Conservation (phyloP, 2,797 vertebrate species). For the Spea hammondii region DNA sequence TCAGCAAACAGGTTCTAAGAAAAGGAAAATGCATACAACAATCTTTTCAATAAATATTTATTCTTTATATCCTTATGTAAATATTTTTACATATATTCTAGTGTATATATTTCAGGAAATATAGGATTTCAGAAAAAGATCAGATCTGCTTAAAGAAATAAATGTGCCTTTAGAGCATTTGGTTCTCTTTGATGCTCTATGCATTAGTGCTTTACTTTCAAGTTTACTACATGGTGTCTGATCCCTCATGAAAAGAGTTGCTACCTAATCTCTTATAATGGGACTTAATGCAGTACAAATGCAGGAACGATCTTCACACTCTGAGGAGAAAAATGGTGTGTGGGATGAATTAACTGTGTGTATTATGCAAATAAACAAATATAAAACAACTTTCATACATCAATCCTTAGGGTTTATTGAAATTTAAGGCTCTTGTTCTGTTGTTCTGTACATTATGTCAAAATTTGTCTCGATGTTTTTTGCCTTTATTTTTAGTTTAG, state of each 20-base stretch:
- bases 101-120: too few species aligned
- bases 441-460: not conserved
- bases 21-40: too few species aligned
- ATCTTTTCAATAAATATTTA: too few species aligned
- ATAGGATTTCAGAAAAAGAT: too few species aligned
- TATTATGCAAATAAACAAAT: constrained; percentile 17
- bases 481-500: too few species aligned
- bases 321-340: constrained; percentile 40
- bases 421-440: constrained; percentile 5
- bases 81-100: too few species aligned
- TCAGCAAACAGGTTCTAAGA: too few species aligned
- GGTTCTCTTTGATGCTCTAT: constrained; percentile 39
- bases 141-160: not conserved
- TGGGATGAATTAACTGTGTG: constrained; percentile 31
- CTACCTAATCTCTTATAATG: constrained; percentile 47
- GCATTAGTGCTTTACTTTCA: constrained; percentile 45
- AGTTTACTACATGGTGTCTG: constrained; percentile 38
- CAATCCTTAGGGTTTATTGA: constrained; percentile 17
- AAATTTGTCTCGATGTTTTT: too few species aligned
- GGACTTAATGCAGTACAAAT: constrained; percentile 39
- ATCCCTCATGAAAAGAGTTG: constrained; percentile 46
- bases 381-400: constrained; percentile 14
- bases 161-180: constrained; percentile 30
- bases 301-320: constrained; percentile 37
- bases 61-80: too few species aligned